These are phyloP conservation scores for Amia ocellicauda DNA, from an alignment of 2,113 vertebrate species.

Conservation along the genomic window DNA sequence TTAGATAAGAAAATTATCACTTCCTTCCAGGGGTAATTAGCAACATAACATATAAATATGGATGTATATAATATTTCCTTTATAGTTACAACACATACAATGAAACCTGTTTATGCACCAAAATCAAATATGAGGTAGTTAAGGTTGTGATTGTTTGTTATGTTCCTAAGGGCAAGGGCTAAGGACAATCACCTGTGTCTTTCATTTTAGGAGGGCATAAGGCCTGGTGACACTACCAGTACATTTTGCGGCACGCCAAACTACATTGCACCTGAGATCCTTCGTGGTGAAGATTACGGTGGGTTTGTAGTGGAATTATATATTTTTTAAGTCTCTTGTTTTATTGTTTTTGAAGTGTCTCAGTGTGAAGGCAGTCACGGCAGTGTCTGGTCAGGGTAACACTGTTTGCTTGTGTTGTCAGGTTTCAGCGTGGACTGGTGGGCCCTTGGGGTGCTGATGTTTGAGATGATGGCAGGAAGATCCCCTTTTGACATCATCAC, in stretches of 20 bases:
- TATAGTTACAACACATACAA: too few species aligned
- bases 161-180: background rate
- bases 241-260: slow-evolving; percentile 98
- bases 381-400: too few species aligned
- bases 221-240: slow-evolving; percentile 95
- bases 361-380: too few species aligned
- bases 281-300: slow-evolving; percentile 97
- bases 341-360: too few species aligned
- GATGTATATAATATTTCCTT: too few species aligned
- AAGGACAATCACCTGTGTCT: background rate
- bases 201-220: slow-evolving; percentile 83
- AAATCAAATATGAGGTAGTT: too few species aligned
- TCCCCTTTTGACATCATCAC: slow-evolving; percentile 97
- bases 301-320: slow-evolving; percentile 33
- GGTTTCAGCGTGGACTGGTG: slow-evolving; percentile 99
- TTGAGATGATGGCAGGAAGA: slow-evolving; percentile 98
- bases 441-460: slow-evolving; percentile 96
- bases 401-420: slow-evolving; percentile 35
- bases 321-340: too few species aligned
- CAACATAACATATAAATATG: too few species aligned
- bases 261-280: slow-evolving; percentile 96
- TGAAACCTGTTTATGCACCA: too few species aligned
- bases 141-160: too few species aligned
- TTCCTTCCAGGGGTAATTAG: too few species aligned
- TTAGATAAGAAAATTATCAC: too few species aligned